A percentile compares a stretch with the other conserved stretches of the same genome.
Conservation (phyloP, 2,797 vertebrate species). For the Tiaroga cobitis region DNA sequence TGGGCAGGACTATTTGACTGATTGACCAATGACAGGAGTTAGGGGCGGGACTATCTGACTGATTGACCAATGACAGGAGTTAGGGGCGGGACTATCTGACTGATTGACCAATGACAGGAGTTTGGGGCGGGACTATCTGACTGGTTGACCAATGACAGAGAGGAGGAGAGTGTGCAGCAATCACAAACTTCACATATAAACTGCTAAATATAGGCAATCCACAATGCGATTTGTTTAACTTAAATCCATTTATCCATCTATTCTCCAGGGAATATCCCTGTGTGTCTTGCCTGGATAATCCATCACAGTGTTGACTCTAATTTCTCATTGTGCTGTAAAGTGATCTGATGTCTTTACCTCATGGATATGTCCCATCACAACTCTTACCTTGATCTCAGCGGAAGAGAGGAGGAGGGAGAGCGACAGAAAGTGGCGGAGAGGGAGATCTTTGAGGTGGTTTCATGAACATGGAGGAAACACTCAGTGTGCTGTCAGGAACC, state of each 20-base stretch:
- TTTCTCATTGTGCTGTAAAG: neutral
- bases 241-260: neutral
- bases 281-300: neutral
- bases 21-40: too few relatives aligned
- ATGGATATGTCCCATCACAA: conserved; percentile 3
- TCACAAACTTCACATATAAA: neutral
- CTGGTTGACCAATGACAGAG: neutral
- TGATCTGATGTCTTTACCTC: neutral
- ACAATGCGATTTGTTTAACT: neutral
- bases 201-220: neutral
- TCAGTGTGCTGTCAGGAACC: conserved; percentile 74
- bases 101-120: neutral
- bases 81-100: neutral
- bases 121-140: neutral
- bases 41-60: fast-evolving
- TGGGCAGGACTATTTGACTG: too few relatives aligned
- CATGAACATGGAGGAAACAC: conserved; percentile 75
- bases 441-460: conserved; percentile 67
- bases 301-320: neutral
- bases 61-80: neutral
- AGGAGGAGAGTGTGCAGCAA: neutral
- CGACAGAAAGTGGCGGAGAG: conserved; percentile 33
- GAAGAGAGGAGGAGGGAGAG: conserved; percentile 35
- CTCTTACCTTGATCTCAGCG: conserved; percentile 3
- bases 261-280: neutral